Percentiles rank a stretch among this genome's conserved stretches.
phyloP scores from a whole-genome alignment of 2,113 vertebrate genomes.

The Macrotis lagotis region DNA sequence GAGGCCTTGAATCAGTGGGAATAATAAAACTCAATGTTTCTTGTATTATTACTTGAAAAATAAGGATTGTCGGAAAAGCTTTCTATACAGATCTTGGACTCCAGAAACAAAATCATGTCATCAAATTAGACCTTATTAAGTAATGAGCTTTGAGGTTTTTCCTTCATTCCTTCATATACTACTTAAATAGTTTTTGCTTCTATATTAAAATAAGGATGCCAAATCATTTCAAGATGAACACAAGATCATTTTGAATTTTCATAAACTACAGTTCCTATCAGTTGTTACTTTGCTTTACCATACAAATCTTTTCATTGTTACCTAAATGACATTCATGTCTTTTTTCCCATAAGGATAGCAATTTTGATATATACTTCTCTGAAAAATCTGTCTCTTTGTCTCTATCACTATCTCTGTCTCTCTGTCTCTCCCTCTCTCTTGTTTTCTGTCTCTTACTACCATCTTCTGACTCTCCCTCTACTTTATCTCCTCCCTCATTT shows the following conservation, averaged over 20 bases:
- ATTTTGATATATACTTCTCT: neutral
- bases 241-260: constrained; percentile 8
- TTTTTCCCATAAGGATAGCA: neutral
- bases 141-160: constrained; percentile 46
- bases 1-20: neutral
- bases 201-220: constrained; percentile 26
- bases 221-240: constrained; percentile 37
- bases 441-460: neutral
- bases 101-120: constrained; percentile 31
- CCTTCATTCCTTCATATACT: constrained; percentile 40
- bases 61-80: constrained; percentile 10
- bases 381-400: neutral
- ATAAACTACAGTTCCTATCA: neutral
- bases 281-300: neutral
- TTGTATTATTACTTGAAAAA: constrained; percentile 41
- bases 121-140: neutral
- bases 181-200: constrained; percentile 44
- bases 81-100: neutral
- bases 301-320: neutral
- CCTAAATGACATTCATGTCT: neutral
- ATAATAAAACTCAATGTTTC: constrained; percentile 27
- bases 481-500: too few species aligned
- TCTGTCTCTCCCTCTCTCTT: neutral
- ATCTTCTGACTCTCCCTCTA: too few species aligned
- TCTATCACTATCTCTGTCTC: neutral